A percentile compares a stretch with the other conserved stretches of the same genome.
phyloP scores from a whole-genome alignment of 2,113 vertebrate genomes.

The Saguinus imperator region DNA sequence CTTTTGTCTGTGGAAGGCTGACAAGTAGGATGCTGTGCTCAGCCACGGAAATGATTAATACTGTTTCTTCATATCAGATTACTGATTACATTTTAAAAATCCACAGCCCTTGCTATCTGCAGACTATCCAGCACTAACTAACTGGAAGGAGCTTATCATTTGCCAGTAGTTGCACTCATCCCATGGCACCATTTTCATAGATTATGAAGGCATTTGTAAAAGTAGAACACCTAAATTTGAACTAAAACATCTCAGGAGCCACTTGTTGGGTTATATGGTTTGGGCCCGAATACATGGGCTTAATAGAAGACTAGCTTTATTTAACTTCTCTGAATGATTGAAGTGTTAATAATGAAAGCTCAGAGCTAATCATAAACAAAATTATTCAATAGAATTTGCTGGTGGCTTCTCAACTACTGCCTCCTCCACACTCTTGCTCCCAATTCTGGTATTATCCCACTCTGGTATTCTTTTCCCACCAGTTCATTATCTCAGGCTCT shows the following conservation, averaged over 20 bases:
- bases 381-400: not conserved
- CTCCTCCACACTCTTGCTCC: not conserved
- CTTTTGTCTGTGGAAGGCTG: slow-evolving; percentile 3
- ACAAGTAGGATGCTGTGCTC: not conserved
- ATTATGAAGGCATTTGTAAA: not conserved
- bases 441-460: not conserved
- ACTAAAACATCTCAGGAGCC: not conserved
- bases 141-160: not conserved
- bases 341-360: not conserved
- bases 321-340: not conserved
- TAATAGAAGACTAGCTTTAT: not conserved
- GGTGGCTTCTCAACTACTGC: not conserved
- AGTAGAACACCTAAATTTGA: not conserved
- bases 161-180: not conserved
- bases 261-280: not conserved
- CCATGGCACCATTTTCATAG: not conserved
- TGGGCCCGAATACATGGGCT: not conserved
- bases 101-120: not conserved
- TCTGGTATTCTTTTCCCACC: not conserved
- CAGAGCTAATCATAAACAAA: not conserved
- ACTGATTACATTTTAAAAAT: slow-evolving; percentile 16
- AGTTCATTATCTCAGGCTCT: not conserved
- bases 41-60: slow-evolving; percentile 31
- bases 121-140: not conserved
- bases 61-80: slow-evolving; percentile 23